A percentile compares a stretch with the other conserved stretches of the same genome.
phyloP scores from a whole-genome alignment of 2,888 invertebrate genomes.

The Litoditis marina region DNA sequence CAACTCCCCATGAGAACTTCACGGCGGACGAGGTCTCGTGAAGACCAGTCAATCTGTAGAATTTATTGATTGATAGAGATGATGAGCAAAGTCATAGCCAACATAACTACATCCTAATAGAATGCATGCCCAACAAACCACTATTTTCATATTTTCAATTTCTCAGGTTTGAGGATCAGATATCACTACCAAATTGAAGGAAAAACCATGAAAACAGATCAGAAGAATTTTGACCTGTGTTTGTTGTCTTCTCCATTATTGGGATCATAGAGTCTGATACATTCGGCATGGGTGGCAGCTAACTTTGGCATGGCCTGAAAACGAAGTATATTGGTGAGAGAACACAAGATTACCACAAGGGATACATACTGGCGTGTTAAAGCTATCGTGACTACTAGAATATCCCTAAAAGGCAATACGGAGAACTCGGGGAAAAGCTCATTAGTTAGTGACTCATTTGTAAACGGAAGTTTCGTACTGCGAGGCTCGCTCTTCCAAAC shows the following conservation, averaged over 20 bases:
- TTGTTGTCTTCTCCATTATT: conserved; percentile 91
- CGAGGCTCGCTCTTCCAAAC: too few species aligned
- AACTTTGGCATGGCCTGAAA: conserved; percentile 77
- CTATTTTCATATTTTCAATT: too few species aligned
- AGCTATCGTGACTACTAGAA: too few species aligned
- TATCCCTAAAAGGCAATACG: too few species aligned
- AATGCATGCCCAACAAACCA: too few species aligned
- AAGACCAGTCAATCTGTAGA: conserved; percentile 80
- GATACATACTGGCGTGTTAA: too few species aligned
- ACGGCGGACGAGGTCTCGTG: conserved; percentile 94
- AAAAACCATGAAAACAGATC: background rate
- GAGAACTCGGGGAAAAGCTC: too few species aligned
- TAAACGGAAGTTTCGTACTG: too few species aligned
- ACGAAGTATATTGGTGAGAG: background rate
- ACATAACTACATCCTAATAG: too few species aligned
- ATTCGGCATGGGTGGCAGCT: conserved; percentile 82
- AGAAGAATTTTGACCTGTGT: conserved; percentile 69
- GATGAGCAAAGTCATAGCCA: too few species aligned
- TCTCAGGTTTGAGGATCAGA: conserved; percentile 79
- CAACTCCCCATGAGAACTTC: conserved; percentile 74
- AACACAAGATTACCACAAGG: background rate
- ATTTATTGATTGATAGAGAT: too few species aligned
- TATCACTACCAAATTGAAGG: background rate
- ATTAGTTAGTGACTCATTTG: too few species aligned
- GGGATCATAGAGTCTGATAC: conserved; percentile 67